These are phyloP conservation scores for Coilia nasus DNA, from an alignment of 2,797 vertebrate species.

Conservation along the genomic window DNA sequence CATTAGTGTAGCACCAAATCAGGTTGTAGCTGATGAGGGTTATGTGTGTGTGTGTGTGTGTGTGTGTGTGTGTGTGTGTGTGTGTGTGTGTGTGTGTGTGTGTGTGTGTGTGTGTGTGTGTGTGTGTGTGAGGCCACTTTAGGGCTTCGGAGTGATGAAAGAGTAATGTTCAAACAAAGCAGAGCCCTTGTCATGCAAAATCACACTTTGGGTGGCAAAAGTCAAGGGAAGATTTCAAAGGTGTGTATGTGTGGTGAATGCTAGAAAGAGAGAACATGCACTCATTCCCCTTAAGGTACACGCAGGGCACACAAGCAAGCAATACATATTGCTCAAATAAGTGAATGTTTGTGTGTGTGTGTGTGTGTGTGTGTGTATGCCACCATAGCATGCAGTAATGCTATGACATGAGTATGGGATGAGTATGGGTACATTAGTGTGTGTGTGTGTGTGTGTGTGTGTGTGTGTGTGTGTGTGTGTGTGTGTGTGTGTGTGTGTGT, in stretches of 20 bases:
- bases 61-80: too few relatives aligned
- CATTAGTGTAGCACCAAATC: not conserved
- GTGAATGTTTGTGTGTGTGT: not conserved
- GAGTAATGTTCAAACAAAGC: not conserved
- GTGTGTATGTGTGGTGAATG: not conserved
- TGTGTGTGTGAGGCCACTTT: not conserved
- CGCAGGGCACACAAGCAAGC: not conserved
- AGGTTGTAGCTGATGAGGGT: not conserved
- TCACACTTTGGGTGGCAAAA: not conserved
- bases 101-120: too few relatives aligned
- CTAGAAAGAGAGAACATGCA: too few relatives aligned
- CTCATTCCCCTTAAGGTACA: too few relatives aligned
- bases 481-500: not conserved
- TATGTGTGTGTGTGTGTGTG: too few relatives aligned
- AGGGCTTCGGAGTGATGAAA: not conserved
- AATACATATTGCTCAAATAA: not conserved
- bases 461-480: not conserved
- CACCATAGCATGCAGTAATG: not conserved
- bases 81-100: too few relatives aligned
- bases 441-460: not conserved
- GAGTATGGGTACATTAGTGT: not conserved
- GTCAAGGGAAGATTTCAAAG: not conserved
- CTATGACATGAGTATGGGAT: not conserved
- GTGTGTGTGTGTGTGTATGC: not conserved
- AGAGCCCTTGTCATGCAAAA: not conserved